Evolutionary conservation across 2,113 vertebrate species (phyloP), one percentile per base, ranked within the genome.

Genomic region (Grammomys surdaster): DNA sequence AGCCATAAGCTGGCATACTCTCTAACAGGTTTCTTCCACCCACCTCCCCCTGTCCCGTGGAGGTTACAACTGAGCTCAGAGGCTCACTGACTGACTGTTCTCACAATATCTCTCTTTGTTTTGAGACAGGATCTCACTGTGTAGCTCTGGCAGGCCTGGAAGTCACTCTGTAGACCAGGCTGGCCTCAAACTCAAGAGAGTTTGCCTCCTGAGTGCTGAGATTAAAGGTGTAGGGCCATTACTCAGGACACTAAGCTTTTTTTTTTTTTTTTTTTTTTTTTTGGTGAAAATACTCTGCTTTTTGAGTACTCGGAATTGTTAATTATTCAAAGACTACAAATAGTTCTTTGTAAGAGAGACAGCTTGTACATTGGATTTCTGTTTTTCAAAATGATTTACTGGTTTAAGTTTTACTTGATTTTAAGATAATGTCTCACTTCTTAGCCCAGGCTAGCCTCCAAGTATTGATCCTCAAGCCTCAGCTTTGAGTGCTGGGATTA

Each of bases 251-350:
- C 28, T 20, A 69, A n/a, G 33, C 20, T n/a, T 78, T 3, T 14
- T 14, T 77, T 20, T 70, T 60, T n/a, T 78, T n/a, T 78, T 3
- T 14, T 14, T 77, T 20, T 70, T 60, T n/a, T 78, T 3, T 16
- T 16, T 78, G 9, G 31, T 88, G 67, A 84, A 95, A 89, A 76
- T 96, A 75, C 26, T 84, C 95, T 90, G 78, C 70, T 95, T 94
- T 94, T 96, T 91, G 46, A 60, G 65, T 60, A 93, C 20, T 87
- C 89, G 60, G 56, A 65, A 20, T 65, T 96, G 26, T 93, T 84
- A 92, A 0, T 93, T 97, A 95, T 46, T 95, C 78, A 96, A 78
- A 91, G 70, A 67, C 22, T 89, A 89, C 80, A 95, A 82, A 90
- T 94, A 85, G 65, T 94, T 56, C 36, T 75, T 90, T 69, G n/a